These are phyloP conservation scores for Aotus griseimembra DNA, from an alignment of 2,797 vertebrate species.

Conservation along the genomic window DNA sequence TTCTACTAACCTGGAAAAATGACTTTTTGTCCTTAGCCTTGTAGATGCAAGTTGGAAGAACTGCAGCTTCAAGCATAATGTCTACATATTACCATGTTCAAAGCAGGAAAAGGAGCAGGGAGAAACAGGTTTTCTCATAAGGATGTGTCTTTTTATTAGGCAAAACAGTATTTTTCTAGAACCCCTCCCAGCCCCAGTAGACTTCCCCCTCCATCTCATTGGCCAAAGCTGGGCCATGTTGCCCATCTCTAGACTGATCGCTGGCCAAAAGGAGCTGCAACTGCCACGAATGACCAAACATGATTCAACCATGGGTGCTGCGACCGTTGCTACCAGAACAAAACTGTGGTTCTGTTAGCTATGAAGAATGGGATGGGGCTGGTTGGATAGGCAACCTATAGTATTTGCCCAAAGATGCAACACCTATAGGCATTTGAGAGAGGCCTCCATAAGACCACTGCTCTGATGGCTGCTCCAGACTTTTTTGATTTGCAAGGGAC, in stretches of 20 bases:
- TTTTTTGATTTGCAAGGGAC: not conserved
- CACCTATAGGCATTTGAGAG: not conserved
- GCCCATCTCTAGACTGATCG: not conserved
- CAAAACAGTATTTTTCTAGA: not conserved
- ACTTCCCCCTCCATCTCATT: not conserved
- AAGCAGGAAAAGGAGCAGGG: not conserved
- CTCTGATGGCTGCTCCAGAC: not conserved
- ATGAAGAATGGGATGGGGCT: not conserved
- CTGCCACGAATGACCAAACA: not conserved
- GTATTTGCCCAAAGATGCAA: not conserved
- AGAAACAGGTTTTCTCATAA: not conserved
- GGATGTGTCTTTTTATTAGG: not conserved
- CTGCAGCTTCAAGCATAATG: not conserved
- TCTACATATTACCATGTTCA: not conserved
- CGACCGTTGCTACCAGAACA: not conserved
- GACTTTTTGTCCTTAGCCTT: not conserved
- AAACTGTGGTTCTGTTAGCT: not conserved
- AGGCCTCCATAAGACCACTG: not conserved
- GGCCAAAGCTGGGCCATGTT: not conserved
- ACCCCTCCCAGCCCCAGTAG: not conserved
- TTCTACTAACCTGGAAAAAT: slow-evolving; percentile 13
- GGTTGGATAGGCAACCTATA: not conserved
- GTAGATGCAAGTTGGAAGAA: not conserved
- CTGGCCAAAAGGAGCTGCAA: not conserved
- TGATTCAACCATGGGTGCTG: not conserved